These are phyloP conservation scores for Capreolus pygargus DNA, from an alignment of 2,113 vertebrate species.

Conservation along the genomic window DNA sequence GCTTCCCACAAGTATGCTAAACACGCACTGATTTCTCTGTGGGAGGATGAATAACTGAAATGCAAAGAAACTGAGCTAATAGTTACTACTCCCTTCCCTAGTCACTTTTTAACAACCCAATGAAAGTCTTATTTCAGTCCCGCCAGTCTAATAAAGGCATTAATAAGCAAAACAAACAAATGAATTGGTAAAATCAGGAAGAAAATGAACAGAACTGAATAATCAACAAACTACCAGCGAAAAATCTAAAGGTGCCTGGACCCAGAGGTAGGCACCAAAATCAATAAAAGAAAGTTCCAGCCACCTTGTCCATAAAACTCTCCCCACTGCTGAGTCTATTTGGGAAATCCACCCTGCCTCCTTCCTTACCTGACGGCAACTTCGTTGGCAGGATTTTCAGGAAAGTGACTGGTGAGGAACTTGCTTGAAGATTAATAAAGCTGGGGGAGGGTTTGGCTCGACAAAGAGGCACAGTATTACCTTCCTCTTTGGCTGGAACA, in stretches of 20 bases:
- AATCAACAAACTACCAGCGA: neutral
- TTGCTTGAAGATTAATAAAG: conserved; percentile 65
- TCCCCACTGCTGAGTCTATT: too few relatives aligned
- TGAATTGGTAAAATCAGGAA: neutral
- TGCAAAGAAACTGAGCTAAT: neutral
- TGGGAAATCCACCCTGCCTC: neutral
- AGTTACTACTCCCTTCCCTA: neutral
- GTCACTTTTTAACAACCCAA: neutral
- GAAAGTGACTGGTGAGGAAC: neutral
- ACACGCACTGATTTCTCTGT: neutral
- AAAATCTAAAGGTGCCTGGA: neutral
- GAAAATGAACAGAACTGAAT: neutral
- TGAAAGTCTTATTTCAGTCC: neutral
- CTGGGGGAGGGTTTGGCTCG: conserved; percentile 68
- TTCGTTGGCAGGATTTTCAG: conserved; percentile 11
- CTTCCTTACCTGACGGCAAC: conserved; percentile 50
- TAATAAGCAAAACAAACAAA: conserved; percentile 11
- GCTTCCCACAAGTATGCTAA: neutral
- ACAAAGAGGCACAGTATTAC: conserved; percentile 34
- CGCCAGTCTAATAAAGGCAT: neutral
- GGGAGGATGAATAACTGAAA: neutral
- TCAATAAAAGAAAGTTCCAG: neutral
- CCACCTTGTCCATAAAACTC: neutral
- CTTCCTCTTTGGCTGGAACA: conserved; percentile 57
- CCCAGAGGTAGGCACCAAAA: neutral